Evolutionary conservation across 35 echinoderm and acorn worm species (phyloP).

Genomic region (Eucidaris tribuloides): DNA sequence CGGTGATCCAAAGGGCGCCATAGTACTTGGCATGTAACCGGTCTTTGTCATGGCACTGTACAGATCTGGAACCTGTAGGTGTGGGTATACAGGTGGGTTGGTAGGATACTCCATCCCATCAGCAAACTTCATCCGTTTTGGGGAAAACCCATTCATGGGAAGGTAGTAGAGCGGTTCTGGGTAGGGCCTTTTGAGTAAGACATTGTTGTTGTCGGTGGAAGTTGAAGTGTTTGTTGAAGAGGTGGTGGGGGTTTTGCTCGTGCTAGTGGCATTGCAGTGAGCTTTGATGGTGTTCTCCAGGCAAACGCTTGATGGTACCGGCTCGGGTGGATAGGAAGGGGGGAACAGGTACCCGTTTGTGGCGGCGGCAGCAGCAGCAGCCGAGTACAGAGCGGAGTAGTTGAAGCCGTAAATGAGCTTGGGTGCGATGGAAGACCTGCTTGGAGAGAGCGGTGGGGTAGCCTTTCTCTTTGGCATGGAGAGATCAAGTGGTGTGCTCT

Average conservation of each 20-base stretch:
- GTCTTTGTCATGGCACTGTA: conserved; percentile 58
- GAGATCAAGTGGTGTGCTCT: conserved; percentile 74
- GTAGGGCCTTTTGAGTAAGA: conserved; percentile 53
- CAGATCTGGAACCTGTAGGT: conserved; percentile 41
- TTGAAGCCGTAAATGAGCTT: conserved; percentile 81
- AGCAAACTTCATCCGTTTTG: conserved; percentile 70
- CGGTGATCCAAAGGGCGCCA: conserved; percentile 8
- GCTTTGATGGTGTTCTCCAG: conserved; percentile 84
- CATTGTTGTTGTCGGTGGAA: background rate
- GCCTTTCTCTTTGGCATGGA: conserved; percentile 62
- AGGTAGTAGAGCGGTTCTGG: conserved; percentile 60
- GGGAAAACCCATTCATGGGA: conserved; percentile 46
- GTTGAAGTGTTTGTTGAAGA: background rate
- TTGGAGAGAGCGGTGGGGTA: conserved; percentile 17
- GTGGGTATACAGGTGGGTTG: conserved; percentile 20
- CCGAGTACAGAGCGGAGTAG: conserved; percentile 69
- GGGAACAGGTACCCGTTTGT: conserved; percentile 43
- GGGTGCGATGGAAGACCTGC: conserved; percentile 29
- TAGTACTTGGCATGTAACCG: conserved; percentile 40
- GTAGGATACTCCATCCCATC: conserved; percentile 77
- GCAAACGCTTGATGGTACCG: conserved; percentile 47
- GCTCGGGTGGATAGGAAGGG: conserved; percentile 44
- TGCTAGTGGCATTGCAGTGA: conserved; percentile 18
- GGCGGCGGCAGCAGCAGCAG: conserved; percentile 36
- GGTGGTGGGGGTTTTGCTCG: background rate